Base-by-base conservation (phyloP, 2,113 vertebrate species). In the Cheilinus undulatus region DNA sequence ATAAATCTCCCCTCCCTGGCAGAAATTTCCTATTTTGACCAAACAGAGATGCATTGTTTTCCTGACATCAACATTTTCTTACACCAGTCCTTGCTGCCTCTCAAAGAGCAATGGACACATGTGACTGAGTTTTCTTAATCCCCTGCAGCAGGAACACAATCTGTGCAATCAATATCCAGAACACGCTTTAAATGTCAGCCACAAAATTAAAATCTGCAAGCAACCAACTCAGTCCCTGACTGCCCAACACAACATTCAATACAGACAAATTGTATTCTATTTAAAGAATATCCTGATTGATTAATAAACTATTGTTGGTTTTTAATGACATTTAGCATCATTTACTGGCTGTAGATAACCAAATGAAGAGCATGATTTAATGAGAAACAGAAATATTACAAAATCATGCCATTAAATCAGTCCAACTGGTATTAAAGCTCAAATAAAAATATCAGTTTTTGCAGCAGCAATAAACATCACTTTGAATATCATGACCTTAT, bases 111-210 rank as follows among this genome's bases (percentile, higher is more conserved):
- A 1, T 23, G 43, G 46, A 60, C 50, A 62, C 26, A 43, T 54
- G 30, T 52, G 45, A 53, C 52, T 73, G 23, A 52, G 51, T 53
- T 72, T 60, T 40, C 27, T 53, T 54, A 66, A 67, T 59, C 65
- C 24, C 40, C 61, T 69, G 59, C 49, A 67, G 67, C 50, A 34
- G 48, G 20, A 80, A 64, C 34, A 32, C 53, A 76, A 61, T 74
- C 76, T 54, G 52, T 48, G 57, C 27, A 50, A 69, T 83, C 56
- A 49, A 65, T 79, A 30, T 32, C 36, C 59, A 24, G 9, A 10
- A 64, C 10, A 17, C 4, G n/a, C 43, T 20, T 38, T 27, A 81
- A 76, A 83, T 68, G 50, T 73, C 71, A 65, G 22, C 19, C 40
- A 7, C 10, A 50, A 36, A 23, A 50, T 40, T 12, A 58, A 59